Conservation (phyloP, 2,888 invertebrate species). For the Parnassius apollo region DNA sequence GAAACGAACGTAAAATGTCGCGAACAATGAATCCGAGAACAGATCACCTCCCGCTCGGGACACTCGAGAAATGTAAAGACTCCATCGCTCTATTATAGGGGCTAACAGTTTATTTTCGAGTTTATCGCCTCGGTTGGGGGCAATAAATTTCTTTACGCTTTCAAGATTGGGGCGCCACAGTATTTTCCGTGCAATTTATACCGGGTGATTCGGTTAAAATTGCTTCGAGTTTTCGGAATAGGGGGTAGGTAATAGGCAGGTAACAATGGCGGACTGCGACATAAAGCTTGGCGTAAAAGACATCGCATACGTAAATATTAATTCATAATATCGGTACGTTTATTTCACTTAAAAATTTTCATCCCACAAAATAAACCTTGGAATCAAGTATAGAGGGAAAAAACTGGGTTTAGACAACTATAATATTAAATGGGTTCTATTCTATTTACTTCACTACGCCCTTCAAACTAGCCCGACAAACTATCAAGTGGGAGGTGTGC, state of each 20-base stretch:
- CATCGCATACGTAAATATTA: not conserved
- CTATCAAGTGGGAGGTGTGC: too few relatives aligned
- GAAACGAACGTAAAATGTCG: constrained; percentile 47
- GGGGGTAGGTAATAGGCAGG: constrained; percentile 4
- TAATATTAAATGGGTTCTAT: too few relatives aligned
- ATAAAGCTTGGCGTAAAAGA: not conserved
- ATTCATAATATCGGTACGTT: too few relatives aligned
- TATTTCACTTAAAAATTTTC: too few relatives aligned
- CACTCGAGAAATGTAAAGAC: constrained; percentile 27
- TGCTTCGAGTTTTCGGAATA: not conserved
- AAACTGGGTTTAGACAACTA: too few relatives aligned
- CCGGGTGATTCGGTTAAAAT: constrained; percentile 26
- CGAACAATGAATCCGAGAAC: constrained; percentile 50
- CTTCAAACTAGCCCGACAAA: not conserved
- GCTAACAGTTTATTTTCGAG: constrained; percentile 52
- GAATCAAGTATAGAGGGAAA: too few relatives aligned
- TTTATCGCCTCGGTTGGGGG: constrained; percentile 51
- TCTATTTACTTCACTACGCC: not conserved
- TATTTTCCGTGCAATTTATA: constrained; percentile 43
- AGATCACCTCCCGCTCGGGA: constrained; percentile 45
- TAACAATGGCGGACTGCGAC: constrained; percentile 5
- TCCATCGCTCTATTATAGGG: constrained; percentile 24
- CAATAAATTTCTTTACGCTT: constrained; percentile 45
- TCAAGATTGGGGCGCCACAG: constrained; percentile 40
- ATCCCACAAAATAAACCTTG: too few relatives aligned